A percentile compares a stretch with the other conserved stretches of the same genome.
Evolutionary conservation across 2,888 invertebrate genomes (phyloP).

Genomic region (Lasioglossum morio): DNA sequence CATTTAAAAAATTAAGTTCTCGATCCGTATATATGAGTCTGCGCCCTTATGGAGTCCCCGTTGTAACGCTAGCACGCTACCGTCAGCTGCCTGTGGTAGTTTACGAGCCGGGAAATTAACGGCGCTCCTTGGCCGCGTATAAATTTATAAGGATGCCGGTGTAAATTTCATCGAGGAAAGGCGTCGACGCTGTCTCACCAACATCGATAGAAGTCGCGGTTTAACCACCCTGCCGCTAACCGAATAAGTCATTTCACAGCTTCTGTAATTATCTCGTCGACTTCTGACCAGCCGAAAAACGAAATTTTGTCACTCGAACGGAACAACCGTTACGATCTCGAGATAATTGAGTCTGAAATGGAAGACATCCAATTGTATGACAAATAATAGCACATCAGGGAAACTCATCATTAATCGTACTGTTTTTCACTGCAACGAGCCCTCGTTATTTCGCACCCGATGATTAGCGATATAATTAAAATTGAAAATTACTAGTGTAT

Average conservation of each 20-base stretch:
- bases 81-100: conserved; percentile 10
- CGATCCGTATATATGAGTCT: background rate
- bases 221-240: background rate
- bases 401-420: background rate
- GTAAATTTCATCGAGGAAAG: conserved; percentile 27
- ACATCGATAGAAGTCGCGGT: background rate
- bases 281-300: background rate
- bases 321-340: background rate
- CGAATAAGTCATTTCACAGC: background rate
- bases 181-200: background rate
- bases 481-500: background rate
- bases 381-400: too few species aligned
- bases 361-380: too few species aligned
- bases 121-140: conserved; percentile 4
- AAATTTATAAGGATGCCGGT: conserved; percentile 26
- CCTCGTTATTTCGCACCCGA: background rate
- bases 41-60: conserved; percentile 56
- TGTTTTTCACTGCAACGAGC: background rate
- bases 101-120: conserved; percentile 40
- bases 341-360: background rate
- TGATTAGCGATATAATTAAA: background rate
- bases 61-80: conserved; percentile 30
- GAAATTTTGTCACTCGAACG: background rate
- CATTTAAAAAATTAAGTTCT: background rate
- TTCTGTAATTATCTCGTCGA: background rate